Evolutionary conservation across 2,888 invertebrate genomes (phyloP).

Genomic region (Chirona hameri): DNA sequence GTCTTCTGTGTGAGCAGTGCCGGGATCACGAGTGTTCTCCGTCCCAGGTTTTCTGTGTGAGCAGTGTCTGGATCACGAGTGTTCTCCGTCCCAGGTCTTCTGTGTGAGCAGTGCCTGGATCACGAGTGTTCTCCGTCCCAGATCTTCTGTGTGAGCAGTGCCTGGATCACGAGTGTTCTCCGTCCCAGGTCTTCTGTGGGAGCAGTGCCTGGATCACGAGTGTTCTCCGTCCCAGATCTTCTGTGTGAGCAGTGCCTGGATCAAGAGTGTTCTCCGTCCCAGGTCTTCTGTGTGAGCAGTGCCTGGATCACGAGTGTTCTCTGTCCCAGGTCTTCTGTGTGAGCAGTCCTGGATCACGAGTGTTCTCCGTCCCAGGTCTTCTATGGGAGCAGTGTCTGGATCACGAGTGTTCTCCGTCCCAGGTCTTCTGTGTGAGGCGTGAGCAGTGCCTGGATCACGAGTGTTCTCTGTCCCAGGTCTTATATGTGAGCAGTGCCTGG

Average conservation of each 20-base stretch:
- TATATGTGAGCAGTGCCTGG: slow-evolving; percentile 38
- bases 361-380: no score
- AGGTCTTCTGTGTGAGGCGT: slow-evolving; percentile 38
- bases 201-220: slow-evolving; percentile 34
- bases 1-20: slow-evolving; percentile 39
- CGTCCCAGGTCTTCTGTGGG: slow-evolving; percentile 38
- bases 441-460: slow-evolving; percentile 35
- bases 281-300: slow-evolving; percentile 39
- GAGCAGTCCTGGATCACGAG: slow-evolving; percentile 34
- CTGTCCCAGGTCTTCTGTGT: slow-evolving; percentile 38
- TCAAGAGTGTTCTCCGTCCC: slow-evolving; percentile 30
- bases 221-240: no score
- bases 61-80: slow-evolving; percentile 32
- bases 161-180: slow-evolving; percentile 25
- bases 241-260: slow-evolving; percentile 38
- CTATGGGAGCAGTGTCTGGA: slow-evolving; percentile 38
- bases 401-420: slow-evolving; percentile 30
- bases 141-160: slow-evolving; percentile 39
- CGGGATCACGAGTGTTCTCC: slow-evolving; percentile 26
- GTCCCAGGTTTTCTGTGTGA: slow-evolving; percentile 40
- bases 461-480: no score
- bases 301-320: slow-evolving; percentile 29
- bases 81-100: no score
- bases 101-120: slow-evolving; percentile 38
- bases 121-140: no score